Base-by-base conservation (phyloP, 2,888 invertebrate species). In the Trachelus tabidus region DNA sequence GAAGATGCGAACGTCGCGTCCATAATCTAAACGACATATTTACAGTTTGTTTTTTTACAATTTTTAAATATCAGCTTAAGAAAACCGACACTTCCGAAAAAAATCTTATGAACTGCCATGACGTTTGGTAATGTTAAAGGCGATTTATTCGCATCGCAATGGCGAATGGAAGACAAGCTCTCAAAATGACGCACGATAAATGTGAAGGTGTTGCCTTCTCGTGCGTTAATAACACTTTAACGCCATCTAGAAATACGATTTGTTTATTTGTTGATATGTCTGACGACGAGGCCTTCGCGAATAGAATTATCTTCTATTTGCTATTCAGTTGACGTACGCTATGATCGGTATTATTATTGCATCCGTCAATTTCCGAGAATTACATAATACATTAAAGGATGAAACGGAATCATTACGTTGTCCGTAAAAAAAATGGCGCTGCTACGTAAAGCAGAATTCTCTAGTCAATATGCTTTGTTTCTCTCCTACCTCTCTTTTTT, bases 61-160 rank as follows among this genome's bases (percentile, higher is more conserved):
- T 71, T 71, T 71, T 56, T 56, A 23, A 56, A 56, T 31, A 71
- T 30, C 31, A 1, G 34, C 31, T 71, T 9, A 34, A 30, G 71
- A 0, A 71, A 12, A 71, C 31, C 23, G 15, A 56, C 23, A 56
- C 40, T 56, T 56, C 23, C 40, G 6, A 23, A 56, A 56, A 23
- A 15, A 56, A 56, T 56, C 40, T 12, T 80, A 81, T 71, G 88
- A 87, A 68, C 89, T 90, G 77, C 80, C 88, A 56, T 86, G 92
- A 34, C 92, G 92, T 37, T 92, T 92, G 15, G 89, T 92, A 11
- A 78, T 92, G 40, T 56, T 56, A 56, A 56, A 23, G 23, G 40
- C 40, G 40, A 56, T 56, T 71, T 71, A 31, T 33, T 71, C 71
- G 71, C 40, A 56, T 56, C 23, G 40, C 9, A 23, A 56, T 56